phyloP scores from a whole-genome alignment of 2,113 vertebrate genomes.

The Nesogale talazaci region DNA sequence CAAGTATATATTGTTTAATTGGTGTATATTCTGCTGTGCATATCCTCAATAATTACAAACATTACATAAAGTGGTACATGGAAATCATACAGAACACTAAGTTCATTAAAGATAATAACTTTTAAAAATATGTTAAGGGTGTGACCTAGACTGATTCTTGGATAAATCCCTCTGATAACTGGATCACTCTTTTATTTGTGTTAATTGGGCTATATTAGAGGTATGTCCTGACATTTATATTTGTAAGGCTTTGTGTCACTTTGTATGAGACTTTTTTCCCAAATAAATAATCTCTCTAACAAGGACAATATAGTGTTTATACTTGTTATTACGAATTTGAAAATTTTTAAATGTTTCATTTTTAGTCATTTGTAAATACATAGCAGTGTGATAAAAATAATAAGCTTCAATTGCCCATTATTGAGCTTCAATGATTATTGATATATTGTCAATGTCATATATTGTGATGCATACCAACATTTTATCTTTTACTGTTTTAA shows the following conservation, averaged over 20 bases:
- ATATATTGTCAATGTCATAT: background rate
- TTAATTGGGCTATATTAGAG: background rate
- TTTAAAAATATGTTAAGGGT: background rate
- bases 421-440: background rate
- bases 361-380: background rate
- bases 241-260: background rate
- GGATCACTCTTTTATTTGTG: too few species aligned
- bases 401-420: background rate
- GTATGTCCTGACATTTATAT: background rate
- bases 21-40: background rate
- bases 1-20: background rate
- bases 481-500: background rate
- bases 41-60: background rate
- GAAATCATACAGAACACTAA: background rate
- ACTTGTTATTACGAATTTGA: background rate
- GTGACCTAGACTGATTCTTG: background rate
- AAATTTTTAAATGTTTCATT: background rate
- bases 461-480: background rate
- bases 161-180: too few species aligned
- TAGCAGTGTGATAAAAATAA: background rate
- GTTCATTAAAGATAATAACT: background rate
- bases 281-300: background rate
- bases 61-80: background rate
- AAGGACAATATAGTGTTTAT: background rate
- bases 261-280: background rate